A percentile compares a stretch with the other conserved stretches of the same genome.
Conservation (phyloP, 2,113 vertebrate genomes). For the Paramisgurnus dabryanus region DNA sequence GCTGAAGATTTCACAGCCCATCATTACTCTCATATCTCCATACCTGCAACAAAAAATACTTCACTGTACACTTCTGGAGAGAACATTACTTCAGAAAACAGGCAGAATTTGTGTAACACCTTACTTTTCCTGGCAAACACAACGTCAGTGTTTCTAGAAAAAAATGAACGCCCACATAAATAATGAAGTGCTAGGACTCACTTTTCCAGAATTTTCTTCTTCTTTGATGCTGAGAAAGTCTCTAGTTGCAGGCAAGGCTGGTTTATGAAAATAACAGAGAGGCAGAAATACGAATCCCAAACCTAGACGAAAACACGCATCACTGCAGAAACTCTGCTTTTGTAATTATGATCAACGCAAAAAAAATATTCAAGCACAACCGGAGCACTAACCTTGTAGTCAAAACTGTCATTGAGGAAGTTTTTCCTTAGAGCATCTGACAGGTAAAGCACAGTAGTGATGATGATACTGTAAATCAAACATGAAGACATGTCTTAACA, state of each 20-base stretch:
- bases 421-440: conserved; percentile 96
- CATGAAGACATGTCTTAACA: not conserved
- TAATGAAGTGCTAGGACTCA: conserved; percentile 66
- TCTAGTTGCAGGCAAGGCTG: conserved; percentile 96
- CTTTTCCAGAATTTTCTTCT: conserved; percentile 97
- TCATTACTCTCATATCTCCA: conserved; percentile 99
- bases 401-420: conserved; percentile 97
- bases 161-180: too few relatives aligned
- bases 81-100: too few relatives aligned
- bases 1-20: conserved; percentile 99
- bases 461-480: conserved; percentile 85
- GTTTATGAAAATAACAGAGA: conserved; percentile 99
- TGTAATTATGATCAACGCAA: not conserved
- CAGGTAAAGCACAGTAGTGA: conserved; percentile 96
- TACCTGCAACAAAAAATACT: conserved; percentile 75
- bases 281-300: conserved; percentile 98
- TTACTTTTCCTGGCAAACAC: too few relatives aligned
- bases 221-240: conserved; percentile 95
- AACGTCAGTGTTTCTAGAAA: too few relatives aligned
- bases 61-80: not conserved
- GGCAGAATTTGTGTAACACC: too few relatives aligned
- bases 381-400: conserved; percentile 84
- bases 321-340: not conserved
- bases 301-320: conserved; percentile 74
- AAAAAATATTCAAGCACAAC: too few relatives aligned